Percentiles rank a stretch among this genome's conserved stretches.
Evolutionary conservation across 1,140 invertebrate genomes (phyloP).

Genomic region (Ceratosolen fusciceps): DNA sequence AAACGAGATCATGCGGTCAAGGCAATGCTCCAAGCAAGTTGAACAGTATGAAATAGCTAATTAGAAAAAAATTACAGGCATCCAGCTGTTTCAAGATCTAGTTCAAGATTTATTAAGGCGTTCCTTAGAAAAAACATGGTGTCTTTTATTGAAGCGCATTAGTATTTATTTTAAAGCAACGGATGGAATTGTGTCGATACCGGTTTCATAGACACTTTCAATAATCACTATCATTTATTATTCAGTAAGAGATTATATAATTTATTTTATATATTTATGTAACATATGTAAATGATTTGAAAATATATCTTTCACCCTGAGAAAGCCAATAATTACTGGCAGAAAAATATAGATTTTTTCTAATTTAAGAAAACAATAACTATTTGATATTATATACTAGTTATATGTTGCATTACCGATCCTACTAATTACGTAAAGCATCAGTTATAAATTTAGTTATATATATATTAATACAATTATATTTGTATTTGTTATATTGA

Average conservation of each 20-base stretch:
- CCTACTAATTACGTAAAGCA: background rate
- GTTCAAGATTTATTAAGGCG: background rate
- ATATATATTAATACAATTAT: background rate
- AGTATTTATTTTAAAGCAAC: too few species aligned
- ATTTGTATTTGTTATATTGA: background rate
- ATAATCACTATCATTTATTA: background rate
- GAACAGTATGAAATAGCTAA: conserved; percentile 7
- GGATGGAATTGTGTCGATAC: background rate
- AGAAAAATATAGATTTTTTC: background rate
- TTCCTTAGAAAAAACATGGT: too few species aligned
- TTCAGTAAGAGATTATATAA: background rate
- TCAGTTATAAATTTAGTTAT: background rate
- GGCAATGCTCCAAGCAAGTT: background rate
- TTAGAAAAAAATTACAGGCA: conserved; percentile 3
- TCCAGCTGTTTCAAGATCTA: conserved; percentile 30
- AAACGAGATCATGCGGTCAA: background rate
- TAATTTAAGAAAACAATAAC: background rate
- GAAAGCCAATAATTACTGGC: background rate
- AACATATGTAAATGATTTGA: too few species aligned
- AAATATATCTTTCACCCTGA: too few species aligned
- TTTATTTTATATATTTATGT: too few species aligned
- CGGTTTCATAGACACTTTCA: background rate
- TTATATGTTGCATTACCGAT: too few species aligned
- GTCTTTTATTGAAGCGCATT: too few species aligned
- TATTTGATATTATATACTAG: too few species aligned